Conservation (phyloP, 2,113 vertebrate species). For the Ellobius talpinus region DNA sequence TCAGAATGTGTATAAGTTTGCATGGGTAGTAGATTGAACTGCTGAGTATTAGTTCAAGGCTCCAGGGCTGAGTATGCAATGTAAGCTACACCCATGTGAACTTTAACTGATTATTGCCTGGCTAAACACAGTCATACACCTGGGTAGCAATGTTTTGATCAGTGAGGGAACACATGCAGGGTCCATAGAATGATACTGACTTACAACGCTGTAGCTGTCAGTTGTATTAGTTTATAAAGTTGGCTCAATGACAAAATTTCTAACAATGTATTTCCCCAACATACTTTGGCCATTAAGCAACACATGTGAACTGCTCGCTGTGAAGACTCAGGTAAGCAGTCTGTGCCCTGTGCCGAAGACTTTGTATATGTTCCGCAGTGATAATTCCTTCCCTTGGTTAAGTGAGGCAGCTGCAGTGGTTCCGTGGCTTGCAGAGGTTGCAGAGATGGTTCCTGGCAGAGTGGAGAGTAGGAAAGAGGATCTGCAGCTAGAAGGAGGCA, state of each 20-base stretch:
- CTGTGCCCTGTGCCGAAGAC: not conserved
- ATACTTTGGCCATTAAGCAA: no score
- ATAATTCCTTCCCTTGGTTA: not conserved
- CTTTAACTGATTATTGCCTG: not conserved
- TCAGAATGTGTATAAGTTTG: not conserved
- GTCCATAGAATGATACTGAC: not conserved
- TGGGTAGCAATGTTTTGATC: not conserved
- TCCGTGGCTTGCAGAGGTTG: not conserved
- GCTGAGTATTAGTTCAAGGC: not conserved
- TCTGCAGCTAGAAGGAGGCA: not conserved
- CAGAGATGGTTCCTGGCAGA: not conserved
- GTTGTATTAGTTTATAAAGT: no score
- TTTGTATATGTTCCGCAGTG: not conserved
- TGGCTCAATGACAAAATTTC: not conserved
- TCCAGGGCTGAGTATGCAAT: not conserved
- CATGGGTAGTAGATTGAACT: not conserved
- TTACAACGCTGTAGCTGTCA: no score
- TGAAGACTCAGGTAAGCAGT: not conserved
- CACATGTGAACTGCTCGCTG: not conserved
- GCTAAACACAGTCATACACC: not conserved
- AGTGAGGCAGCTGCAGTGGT: not conserved
- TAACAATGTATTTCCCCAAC: not conserved
- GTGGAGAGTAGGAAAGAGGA: not conserved
- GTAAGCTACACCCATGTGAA: not conserved
- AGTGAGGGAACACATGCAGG: not conserved